These are phyloP conservation scores for Excalfactoria chinensis DNA, from an alignment of 2,113 vertebrate genomes.

Conservation along the genomic window DNA sequence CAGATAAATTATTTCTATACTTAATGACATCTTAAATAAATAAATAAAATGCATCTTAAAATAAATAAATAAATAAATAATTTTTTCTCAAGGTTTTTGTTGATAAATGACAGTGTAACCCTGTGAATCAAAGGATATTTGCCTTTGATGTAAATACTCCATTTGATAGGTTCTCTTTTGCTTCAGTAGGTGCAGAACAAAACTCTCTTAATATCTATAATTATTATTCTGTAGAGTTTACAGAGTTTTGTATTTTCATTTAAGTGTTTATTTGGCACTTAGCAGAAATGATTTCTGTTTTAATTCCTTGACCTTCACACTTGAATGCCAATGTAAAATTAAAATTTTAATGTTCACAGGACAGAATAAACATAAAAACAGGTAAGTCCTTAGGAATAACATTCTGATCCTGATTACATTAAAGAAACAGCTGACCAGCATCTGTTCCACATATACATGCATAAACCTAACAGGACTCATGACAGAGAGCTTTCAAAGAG, in stretches of 20 bases:
- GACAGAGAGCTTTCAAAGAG: not conserved
- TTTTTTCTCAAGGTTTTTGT: not conserved
- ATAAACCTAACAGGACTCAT: not conserved
- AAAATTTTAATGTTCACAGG: conserved; percentile 20
- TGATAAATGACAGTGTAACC: not conserved
- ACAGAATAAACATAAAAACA: not conserved
- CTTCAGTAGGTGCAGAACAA: not conserved
- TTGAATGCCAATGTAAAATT: not conserved
- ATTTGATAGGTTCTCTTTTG: not conserved
- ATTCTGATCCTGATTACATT: conserved; percentile 2
- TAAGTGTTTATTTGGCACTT: conserved; percentile 11
- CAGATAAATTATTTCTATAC: fast-evolving
- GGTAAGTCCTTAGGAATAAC: not conserved
- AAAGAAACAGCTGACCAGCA: not conserved
- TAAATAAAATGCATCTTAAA: too few relatives aligned
- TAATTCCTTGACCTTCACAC: not conserved
- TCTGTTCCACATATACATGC: not conserved
- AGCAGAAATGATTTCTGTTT: not conserved
- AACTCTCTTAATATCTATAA: not conserved
- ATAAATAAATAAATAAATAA: not conserved
- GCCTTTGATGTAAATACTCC: not conserved
- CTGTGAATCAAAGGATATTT: not conserved
- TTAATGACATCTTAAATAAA: not conserved
- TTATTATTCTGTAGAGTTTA: not conserved
- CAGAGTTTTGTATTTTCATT: not conserved